Base-by-base conservation (phyloP, 2,113 vertebrate species). In the Amazona guildingii region DNA sequence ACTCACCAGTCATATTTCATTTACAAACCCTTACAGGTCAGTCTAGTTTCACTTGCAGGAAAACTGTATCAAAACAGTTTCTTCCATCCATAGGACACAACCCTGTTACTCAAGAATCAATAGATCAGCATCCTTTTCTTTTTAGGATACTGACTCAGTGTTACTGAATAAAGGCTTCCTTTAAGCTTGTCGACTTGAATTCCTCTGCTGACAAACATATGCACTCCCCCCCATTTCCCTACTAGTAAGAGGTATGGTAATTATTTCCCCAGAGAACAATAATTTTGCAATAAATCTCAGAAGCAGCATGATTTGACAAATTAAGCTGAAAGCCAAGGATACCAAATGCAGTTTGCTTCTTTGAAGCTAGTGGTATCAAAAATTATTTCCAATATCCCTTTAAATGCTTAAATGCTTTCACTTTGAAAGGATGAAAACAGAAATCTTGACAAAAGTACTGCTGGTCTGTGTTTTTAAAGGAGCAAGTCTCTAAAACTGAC, bases 221-320 rank as follows among this genome's bases (percentile, higher is more conserved):
- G 39, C 84, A 59, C 24, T 92, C 73, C 66, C 51, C 17, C 5
- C 44, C 77, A 4, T 35, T 59, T 35, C 57, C 68, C 63, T 9
- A n/a, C 68, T 61, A 95, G 86, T 87, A 95, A 92, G 72, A 96
- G 84, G 77, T 96, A 97, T 72, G 76, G 91, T 97, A 97, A 98
- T 97, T 93, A 95, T 97, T 98, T 97, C 96, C 94, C 97, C 20
- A 74, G 94, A 97, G 95, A 97, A 97, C 79, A 97, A 95, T 95
- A 97, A 96, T 95, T 96, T 97, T 87, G 76, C 86, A 95, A 91
- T 94, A 97, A 88, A 95, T 97, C 98, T 97, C 79, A 95, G 95
- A 98, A 97, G 69, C 74, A 96, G 90, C 79, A 88, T 19, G 44
- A 97, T 97, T 98, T 97, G 94, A 95, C 90, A 97, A 97, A 97